phyloP scores from a whole-genome alignment of 64 coral and sea anemone genomes.

The Hydrozoanthus tunicans region DNA sequence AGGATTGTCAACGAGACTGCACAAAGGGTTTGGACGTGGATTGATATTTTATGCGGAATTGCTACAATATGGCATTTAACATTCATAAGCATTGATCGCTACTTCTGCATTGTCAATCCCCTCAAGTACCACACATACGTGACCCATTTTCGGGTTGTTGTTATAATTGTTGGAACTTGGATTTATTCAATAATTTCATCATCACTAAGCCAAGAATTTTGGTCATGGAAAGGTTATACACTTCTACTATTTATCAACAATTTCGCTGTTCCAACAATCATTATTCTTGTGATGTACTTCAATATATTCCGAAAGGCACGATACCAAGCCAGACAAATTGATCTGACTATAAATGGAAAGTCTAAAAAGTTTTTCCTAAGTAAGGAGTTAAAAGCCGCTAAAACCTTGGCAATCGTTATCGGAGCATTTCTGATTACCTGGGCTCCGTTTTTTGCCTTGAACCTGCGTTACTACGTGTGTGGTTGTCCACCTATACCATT shows the following conservation, averaged over 20 bases:
- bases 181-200: slow-evolving; percentile 69
- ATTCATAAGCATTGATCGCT: slow-evolving; percentile 82
- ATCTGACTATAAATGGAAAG: slow-evolving; percentile 74
- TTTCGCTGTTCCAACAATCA: slow-evolving; percentile 65
- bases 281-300: slow-evolving; percentile 79
- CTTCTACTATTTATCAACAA: slow-evolving; percentile 68
- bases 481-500: slow-evolving; percentile 55
- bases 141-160: slow-evolving; percentile 61
- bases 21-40: slow-evolving; percentile 79
- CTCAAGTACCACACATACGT: slow-evolving; percentile 66
- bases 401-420: slow-evolving; percentile 84
- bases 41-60: slow-evolving; percentile 73
- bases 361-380: slow-evolving; percentile 66
- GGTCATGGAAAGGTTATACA: slow-evolving; percentile 62
- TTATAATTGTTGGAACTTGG: slow-evolving; percentile 68
- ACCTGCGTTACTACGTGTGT: slow-evolving; percentile 74
- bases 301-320: slow-evolving; percentile 76
- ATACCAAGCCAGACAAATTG: slow-evolving; percentile 81
- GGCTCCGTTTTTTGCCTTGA: slow-evolving; percentile 88
- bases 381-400: slow-evolving; percentile 83
- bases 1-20: slow-evolving; percentile 45
- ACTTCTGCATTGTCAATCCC: slow-evolving; percentile 71
- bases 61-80: slow-evolving; percentile 93
- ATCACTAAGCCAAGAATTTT: slow-evolving; percentile 59
- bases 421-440: slow-evolving; percentile 85